phyloP scores from a whole-genome alignment of 2,888 invertebrate species.

The Tethea ocularis region DNA sequence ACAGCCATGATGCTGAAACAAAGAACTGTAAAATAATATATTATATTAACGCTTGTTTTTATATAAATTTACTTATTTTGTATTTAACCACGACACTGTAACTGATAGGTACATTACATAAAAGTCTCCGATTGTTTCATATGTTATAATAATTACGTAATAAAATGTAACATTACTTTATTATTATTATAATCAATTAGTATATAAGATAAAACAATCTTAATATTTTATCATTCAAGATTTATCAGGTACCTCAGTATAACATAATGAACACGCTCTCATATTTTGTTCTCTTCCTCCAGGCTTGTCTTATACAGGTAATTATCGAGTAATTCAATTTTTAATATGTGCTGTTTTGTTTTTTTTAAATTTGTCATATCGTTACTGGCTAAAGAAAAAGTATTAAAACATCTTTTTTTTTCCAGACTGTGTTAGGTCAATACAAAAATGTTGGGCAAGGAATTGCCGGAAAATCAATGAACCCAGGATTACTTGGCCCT shows the following conservation, averaged over 20 bases:
- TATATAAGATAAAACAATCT: background rate
- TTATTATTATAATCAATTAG: background rate
- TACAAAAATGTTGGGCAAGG: background rate
- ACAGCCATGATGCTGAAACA: constrained; percentile 15
- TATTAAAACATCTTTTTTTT: constrained; percentile 5
- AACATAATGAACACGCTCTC: background rate
- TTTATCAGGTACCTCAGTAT: background rate
- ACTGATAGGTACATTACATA: background rate
- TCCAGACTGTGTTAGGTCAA: background rate
- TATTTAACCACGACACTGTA: background rate
- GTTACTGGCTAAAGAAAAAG: too few relatives aligned
- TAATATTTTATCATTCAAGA: background rate
- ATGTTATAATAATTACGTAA: background rate
- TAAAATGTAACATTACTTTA: background rate
- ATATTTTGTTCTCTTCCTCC: background rate
- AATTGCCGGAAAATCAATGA: background rate
- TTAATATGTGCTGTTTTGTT: background rate
- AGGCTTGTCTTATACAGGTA: background rate
- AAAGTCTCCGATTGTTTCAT: background rate
- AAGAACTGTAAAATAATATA: constrained; percentile 9
- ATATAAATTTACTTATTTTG: background rate
- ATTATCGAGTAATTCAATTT: too few relatives aligned
- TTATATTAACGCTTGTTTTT: background rate
- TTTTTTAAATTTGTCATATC: too few relatives aligned
- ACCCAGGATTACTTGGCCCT: background rate